Base-by-base conservation (phyloP, 2,888 invertebrate species). In the Chironomus riparius region DNA sequence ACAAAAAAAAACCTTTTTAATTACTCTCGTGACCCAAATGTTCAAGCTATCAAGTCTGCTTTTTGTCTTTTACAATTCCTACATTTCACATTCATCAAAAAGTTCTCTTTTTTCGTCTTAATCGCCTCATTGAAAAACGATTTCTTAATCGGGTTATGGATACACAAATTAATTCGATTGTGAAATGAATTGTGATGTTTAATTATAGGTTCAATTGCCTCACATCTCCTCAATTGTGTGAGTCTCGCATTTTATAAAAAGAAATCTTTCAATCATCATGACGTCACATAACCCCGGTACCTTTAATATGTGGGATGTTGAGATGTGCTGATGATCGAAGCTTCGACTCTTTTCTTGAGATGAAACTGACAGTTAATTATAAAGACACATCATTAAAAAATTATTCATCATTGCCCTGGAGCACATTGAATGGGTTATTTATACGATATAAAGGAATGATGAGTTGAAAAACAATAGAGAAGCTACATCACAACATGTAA, bases 281-380 rank as follows among this genome's bases (percentile, higher is more conserved):
- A 70, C 50, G 48, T 70, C 70, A 70, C 50, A 24, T 24, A 24
- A 65, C 24, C 65, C 21, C 65, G 5, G 13, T 21, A 22, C 50
- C 12, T 12, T 21, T 70, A 24, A 21, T 13, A 72, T 62, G 72
- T 72, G 50, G 68, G 50, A 24, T 68, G 76, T 69, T 69, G 74
- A 74, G 22, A 24, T 38, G 38, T 56, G 56, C 38, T 68, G 76
- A 76, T 76, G 76, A 76, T 38, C 38, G 38, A 38, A 38, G 10
- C 38, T 10, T 38, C 38, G 38, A 38, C 38, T 38, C 38, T 38
- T 38, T 38, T 38, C 38, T 38, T 38, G 38, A 38, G 38, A 38
- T 38, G 18, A 38, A 56, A 74, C 74, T 76, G 76, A 69, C 76
- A 76, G 76, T 69, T 76, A 76, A 76, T 76, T 76, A 76, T 76